Conservation (phyloP, 2,113 vertebrate genomes). For the Furnarius figulus region DNA sequence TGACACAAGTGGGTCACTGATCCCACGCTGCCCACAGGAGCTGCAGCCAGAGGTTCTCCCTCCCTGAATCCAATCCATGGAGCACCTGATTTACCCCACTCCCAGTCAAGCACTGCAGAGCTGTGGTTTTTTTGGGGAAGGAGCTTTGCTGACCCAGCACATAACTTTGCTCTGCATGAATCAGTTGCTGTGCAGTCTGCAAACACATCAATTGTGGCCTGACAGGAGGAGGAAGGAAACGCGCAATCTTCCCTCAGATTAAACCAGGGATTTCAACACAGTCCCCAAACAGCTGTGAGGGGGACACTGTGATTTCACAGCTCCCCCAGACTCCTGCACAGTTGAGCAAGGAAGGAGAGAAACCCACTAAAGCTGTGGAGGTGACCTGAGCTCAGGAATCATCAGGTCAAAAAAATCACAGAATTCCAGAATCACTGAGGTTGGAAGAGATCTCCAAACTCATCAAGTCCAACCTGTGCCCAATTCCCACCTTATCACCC, state of each 20-base stretch:
- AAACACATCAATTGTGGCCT: slow-evolving; percentile 31
- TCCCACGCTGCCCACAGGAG: fast-evolving
- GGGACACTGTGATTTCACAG: background rate
- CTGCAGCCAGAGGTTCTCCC: background rate
- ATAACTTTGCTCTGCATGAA: slow-evolving; percentile 31
- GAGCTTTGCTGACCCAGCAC: slow-evolving; percentile 55
- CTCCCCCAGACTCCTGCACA: background rate
- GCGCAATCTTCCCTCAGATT: background rate
- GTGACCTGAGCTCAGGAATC: background rate
- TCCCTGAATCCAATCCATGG: fast-evolving
- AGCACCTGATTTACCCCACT: background rate
- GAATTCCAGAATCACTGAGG: background rate
- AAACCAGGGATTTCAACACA: slow-evolving; percentile 37
- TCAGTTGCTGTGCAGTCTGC: slow-evolving; percentile 38
- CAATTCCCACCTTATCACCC: fast-evolving
- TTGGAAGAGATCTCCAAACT: background rate
- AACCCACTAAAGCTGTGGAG: fast-evolving
- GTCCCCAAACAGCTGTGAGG: background rate
- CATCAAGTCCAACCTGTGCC: background rate
- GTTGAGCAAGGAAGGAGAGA: background rate
- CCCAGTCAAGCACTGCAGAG: background rate
- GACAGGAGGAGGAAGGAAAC: slow-evolving; percentile 55
- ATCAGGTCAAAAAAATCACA: background rate
- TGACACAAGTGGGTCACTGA: fast-evolving
- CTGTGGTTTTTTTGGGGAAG: slow-evolving; percentile 53